Evolutionary conservation across 2,113 vertebrate species (phyloP).

Genomic region (Catharus fuscescens): DNA sequence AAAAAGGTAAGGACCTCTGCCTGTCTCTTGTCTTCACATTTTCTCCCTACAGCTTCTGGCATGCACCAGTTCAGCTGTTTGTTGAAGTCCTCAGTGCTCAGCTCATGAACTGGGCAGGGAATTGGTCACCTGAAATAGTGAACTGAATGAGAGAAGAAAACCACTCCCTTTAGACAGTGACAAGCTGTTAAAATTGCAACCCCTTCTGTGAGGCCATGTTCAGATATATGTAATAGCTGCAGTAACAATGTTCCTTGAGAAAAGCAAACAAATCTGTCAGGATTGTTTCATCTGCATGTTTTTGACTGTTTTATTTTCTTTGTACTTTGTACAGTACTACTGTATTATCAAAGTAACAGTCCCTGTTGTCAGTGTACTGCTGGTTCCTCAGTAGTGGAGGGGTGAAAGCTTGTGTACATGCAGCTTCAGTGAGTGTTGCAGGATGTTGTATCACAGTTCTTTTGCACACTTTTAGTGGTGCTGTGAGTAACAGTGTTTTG

Average conservation of each 20-base stretch:
- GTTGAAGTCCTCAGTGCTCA: neutral
- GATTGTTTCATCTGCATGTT: neutral
- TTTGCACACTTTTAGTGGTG: neutral
- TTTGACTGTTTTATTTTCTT: neutral
- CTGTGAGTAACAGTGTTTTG: neutral
- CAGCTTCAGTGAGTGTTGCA: neutral
- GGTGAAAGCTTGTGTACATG: neutral
- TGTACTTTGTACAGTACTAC: neutral
- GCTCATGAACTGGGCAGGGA: neutral
- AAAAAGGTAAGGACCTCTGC: neutral
- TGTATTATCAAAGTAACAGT: neutral
- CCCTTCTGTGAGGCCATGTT: neutral
- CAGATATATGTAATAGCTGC: neutral
- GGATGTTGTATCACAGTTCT: neutral
- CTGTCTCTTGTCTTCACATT: neutral
- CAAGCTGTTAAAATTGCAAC: neutral
- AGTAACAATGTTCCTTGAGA: neutral
- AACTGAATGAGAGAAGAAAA: neutral
- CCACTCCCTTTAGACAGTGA: neutral
- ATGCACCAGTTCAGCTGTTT: neutral
- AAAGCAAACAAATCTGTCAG: neutral
- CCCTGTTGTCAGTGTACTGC: neutral
- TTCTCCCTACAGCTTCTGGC: neutral
- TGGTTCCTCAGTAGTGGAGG: neutral
- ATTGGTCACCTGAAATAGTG: neutral